phyloP scores from a whole-genome alignment of 2,797 vertebrate species.

The Onychomys arenicola region DNA sequence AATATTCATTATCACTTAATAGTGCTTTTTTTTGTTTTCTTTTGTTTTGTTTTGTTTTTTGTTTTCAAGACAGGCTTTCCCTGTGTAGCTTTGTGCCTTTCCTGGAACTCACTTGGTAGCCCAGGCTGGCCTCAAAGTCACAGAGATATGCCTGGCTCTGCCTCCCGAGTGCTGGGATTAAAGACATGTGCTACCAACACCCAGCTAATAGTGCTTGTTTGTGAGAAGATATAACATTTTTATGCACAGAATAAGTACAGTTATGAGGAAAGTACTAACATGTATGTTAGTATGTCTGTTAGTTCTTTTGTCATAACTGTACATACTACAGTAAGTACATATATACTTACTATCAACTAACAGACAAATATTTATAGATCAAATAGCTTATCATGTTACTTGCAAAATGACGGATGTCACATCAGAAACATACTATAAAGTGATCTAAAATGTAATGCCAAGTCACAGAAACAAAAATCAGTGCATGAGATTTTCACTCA shows the following conservation, averaged over 20 bases:
- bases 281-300: no score
- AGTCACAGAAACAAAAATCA: constrained; percentile 37
- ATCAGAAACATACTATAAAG: not conserved
- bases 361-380: constrained; percentile 9
- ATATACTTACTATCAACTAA: not conserved
- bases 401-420: not conserved
- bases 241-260: not conserved
- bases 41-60: no score
- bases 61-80: no score
- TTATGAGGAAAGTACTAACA: not conserved
- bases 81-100: no score
- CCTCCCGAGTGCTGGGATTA: no score
- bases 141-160: no score
- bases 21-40: no score
- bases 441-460: not conserved
- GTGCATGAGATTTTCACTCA: constrained; percentile 14
- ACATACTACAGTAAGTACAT: no score
- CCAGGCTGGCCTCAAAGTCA: no score
- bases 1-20: constrained; percentile 39
- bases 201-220: constrained; percentile 1
- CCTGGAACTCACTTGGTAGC: no score
- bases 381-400: not conserved
- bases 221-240: not conserved
- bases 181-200: no score
- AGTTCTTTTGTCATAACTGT: no score